These are phyloP conservation scores for Volucella inflata DNA, from an alignment of 2,888 invertebrate genomes.

Conservation along the genomic window DNA sequence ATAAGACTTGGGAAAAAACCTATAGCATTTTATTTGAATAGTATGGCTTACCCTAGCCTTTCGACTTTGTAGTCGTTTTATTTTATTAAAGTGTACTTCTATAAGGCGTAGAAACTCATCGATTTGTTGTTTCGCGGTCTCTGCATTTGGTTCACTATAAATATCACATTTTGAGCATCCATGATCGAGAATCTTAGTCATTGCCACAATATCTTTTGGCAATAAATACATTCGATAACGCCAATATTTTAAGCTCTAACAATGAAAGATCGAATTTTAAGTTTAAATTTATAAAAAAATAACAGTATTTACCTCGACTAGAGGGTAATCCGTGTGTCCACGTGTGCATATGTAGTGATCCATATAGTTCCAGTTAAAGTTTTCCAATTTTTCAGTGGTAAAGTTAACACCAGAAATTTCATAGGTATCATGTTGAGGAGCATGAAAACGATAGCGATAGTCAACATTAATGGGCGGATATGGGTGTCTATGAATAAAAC, in stretches of 20 bases:
- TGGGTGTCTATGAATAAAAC: conserved; percentile 89
- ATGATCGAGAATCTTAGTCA: conserved; percentile 90
- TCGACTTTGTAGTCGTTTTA: conserved; percentile 90
- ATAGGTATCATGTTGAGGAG: conserved; percentile 95
- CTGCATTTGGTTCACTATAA: conserved; percentile 86
- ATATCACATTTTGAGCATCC: conserved; percentile 91
- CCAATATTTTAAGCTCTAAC: conserved; percentile 93
- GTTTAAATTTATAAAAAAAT: neutral
- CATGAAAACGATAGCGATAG: conserved; percentile 96
- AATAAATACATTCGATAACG: conserved; percentile 94
- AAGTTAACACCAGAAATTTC: conserved; percentile 98
- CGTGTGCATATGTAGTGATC: conserved; percentile 98
- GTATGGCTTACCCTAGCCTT: conserved; percentile 89
- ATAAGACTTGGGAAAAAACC: conserved; percentile 43
- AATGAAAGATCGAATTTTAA: no score
- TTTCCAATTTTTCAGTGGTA: conserved; percentile 96
- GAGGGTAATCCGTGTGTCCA: conserved; percentile 95
- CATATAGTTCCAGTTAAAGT: conserved; percentile 98
- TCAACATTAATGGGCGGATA: conserved; percentile 96
- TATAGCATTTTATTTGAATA: neutral
- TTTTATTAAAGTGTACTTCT: conserved; percentile 94
- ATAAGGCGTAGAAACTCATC: conserved; percentile 92
- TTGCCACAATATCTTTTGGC: conserved; percentile 91
- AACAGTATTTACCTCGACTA: conserved; percentile 89
- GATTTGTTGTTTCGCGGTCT: conserved; percentile 86